A percentile compares a stretch with the other conserved stretches of the same genome.
Conservation (phyloP, 2,888 invertebrate genomes). For the Magallana nippona region DNA sequence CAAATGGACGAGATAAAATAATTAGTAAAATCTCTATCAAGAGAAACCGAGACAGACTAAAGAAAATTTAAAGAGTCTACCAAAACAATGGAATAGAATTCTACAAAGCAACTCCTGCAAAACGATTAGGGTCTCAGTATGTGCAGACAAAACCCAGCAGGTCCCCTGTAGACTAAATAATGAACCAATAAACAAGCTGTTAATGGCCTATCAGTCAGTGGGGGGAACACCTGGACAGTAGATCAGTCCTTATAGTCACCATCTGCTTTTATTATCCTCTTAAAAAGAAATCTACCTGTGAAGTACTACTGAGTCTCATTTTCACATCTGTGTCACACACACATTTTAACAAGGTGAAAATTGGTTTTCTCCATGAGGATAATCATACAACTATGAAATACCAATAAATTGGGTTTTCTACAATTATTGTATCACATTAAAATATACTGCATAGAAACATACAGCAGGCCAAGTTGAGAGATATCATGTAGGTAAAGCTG, state of each 20-base stretch:
- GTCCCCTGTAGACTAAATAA: too few relatives aligned
- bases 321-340: background rate
- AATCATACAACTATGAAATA: background rate
- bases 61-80: too few relatives aligned
- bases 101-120: too few relatives aligned
- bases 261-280: background rate
- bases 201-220: background rate
- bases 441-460: background rate
- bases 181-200: background rate
- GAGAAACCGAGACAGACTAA: too few relatives aligned
- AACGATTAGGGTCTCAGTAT: too few relatives aligned
- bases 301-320: background rate
- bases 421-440: too few relatives aligned
- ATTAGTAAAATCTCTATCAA: too few relatives aligned
- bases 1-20: too few relatives aligned
- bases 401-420: too few relatives aligned
- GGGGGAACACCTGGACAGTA: slow-evolving; percentile 1
- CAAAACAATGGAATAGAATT: too few relatives aligned
- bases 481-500: slow-evolving; percentile 2
- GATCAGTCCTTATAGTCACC: background rate
- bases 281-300: background rate
- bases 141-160: too few relatives aligned
- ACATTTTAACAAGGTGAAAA: background rate
- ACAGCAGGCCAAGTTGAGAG: background rate
- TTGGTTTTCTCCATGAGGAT: background rate